These are phyloP conservation scores for Tineola bisselliella DNA, from an alignment of 2,888 invertebrate genomes.

Conservation along the genomic window DNA sequence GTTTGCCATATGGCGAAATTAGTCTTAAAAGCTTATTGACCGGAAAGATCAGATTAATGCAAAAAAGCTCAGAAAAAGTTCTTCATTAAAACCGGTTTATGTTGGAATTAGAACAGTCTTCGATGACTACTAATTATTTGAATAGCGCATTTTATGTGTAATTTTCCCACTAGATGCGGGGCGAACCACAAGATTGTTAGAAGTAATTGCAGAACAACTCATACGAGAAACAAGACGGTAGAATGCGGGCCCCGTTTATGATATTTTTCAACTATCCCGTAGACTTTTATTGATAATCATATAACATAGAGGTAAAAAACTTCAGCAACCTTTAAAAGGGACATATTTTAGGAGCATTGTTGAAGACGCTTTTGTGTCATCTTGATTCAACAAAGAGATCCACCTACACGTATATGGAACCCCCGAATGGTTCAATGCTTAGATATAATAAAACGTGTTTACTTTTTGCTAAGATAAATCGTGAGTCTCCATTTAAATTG, in stretches of 20 bases:
- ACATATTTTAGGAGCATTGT: slow-evolving; percentile 19
- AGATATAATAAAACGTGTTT: slow-evolving; percentile 53
- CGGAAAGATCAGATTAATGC: slow-evolving; percentile 35
- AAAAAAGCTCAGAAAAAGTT: slow-evolving; percentile 26
- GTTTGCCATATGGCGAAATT: slow-evolving; percentile 41
- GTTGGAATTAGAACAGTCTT: slow-evolving; percentile 33
- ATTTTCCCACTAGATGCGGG: slow-evolving; percentile 55
- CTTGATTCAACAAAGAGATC: slow-evolving; percentile 46
- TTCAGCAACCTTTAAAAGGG: slow-evolving; percentile 17
- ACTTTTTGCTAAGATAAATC: slow-evolving; percentile 51
- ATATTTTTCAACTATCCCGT: slow-evolving; percentile 8
- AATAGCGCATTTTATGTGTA: slow-evolving; percentile 51
- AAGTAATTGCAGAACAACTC: slow-evolving; percentile 49
- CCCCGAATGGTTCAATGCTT: slow-evolving; percentile 56
- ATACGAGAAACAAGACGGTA: slow-evolving; percentile 38
- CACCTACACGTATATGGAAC: slow-evolving; percentile 41
- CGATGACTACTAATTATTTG: slow-evolving; percentile 42
- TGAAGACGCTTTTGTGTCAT: slow-evolving; percentile 40
- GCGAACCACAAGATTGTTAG: slow-evolving; percentile 57
- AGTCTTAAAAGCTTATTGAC: slow-evolving; percentile 33
- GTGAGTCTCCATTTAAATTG: slow-evolving; percentile 50
- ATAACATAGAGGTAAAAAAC: slow-evolving; percentile 20
- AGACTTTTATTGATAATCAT: not conserved
- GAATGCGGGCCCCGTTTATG: slow-evolving; percentile 44
- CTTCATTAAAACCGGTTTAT: slow-evolving; percentile 34